Evolutionary conservation across 2,113 vertebrate genomes (phyloP), one percentile per base, ranked within the genome.

Genomic region (Albula goreensis): DNA sequence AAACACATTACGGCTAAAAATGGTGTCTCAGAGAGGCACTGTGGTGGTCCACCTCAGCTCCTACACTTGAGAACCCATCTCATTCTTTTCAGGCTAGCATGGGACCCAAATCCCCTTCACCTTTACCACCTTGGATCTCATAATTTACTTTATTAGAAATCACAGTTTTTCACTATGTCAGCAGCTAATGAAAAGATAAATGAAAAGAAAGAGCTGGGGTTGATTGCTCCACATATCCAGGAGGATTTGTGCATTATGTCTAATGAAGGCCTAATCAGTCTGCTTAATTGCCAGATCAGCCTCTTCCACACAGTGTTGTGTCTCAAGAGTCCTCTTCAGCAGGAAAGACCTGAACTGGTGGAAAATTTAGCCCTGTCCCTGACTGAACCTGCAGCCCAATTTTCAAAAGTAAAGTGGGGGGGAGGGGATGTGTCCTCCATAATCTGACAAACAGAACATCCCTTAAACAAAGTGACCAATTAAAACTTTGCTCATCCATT

Each of bases 131-230:
- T 87, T 63, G 56, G 87, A 87, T 87, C 89, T 79, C 60, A 81
- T 86, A 87, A 79, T 86, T 89, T 88, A 85, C 63, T 77, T 78
- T 85, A 83, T 80, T 85, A 70, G 85, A 89, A 89, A 80, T 90
- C 86, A 90, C 85, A 84, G 52, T 88, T 91, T 74, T 90, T 89
- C 86, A 63, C 88, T 91, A 89, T 90, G 91, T 92, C 88, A 88
- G 82, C 83, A 81, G 70, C 87, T 92, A 92, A 93, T 94, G 91
- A 93, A 92, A 89, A 91, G 81, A 85, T 81, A 90, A 91, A 89
- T 83, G 66, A 83, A 86, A n/a, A 89, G 88, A 82, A 79, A 70
- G 80, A 88, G 85, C 86, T 51, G 77, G 89, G 84, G 83, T 89
- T 89, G 84, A 83, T 89, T 90, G 87, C 82, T 60, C 85, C 78